Conservation (phyloP, 2,797 vertebrate genomes). For the Danio jaintianensis region DNA sequence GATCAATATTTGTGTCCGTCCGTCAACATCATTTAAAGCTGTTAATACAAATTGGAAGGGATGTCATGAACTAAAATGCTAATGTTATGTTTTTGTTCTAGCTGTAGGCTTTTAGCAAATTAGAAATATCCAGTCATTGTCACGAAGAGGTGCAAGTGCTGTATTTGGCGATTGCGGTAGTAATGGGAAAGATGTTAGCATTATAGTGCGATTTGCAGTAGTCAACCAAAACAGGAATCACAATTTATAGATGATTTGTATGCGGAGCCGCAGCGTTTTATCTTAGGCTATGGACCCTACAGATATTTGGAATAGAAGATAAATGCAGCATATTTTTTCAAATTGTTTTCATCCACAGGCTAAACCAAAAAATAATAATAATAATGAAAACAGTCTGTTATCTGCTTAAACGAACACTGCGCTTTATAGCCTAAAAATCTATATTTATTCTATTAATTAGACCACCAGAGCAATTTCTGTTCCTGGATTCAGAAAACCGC, state of each 20-base stretch:
- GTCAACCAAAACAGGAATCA: background rate
- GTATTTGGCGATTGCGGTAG: background rate
- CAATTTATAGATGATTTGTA: background rate
- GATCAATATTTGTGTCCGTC: background rate
- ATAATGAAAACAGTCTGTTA: conserved; percentile 7
- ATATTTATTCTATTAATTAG: conserved; percentile 29
- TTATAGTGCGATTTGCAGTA: background rate
- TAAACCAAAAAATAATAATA: background rate
- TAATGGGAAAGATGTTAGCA: no score
- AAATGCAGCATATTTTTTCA: background rate
- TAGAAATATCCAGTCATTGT: background rate
- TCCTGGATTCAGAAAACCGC: background rate
- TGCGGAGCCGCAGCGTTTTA: background rate
- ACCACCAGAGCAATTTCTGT: background rate
- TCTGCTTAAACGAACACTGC: background rate
- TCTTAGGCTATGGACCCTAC: background rate
- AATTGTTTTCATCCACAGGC: conserved; percentile 15
- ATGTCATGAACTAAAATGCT: background rate
- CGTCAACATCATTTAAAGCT: background rate
- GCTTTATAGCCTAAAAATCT: conserved; percentile 23
- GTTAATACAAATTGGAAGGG: background rate
- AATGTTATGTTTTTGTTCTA: background rate
- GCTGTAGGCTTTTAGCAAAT: background rate
- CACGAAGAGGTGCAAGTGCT: background rate
- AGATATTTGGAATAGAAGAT: conserved; percentile 26